A percentile compares a stretch with the other conserved stretches of the same genome.
Evolutionary conservation across 2,888 invertebrate species (phyloP).

Genomic region (Phortica magna): DNA sequence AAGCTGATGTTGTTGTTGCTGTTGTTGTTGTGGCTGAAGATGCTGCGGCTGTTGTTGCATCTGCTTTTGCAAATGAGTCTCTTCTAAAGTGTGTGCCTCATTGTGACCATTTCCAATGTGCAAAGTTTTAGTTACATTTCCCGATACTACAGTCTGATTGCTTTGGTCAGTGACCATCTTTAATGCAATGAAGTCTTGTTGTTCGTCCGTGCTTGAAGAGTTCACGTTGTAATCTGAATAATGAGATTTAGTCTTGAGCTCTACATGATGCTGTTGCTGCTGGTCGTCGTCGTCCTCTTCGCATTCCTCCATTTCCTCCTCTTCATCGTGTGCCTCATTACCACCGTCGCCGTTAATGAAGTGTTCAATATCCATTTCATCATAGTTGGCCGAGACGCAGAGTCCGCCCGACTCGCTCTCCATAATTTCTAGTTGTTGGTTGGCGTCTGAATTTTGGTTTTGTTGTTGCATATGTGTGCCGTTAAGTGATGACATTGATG

Average conservation of each 20-base stretch:
- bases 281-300: constrained; percentile 47
- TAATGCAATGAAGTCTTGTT: constrained; percentile 8
- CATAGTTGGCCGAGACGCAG: constrained; percentile 62
- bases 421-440: constrained; percentile 44
- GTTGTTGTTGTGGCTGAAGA: constrained; percentile 28
- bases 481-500: constrained; percentile 61
- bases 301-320: constrained; percentile 56
- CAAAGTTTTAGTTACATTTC: constrained; percentile 13
- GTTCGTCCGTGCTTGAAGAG: constrained; percentile 21
- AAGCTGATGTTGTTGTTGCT: constrained; percentile 32
- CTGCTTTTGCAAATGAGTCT: constrained; percentile 30
- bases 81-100: background rate
- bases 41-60: constrained; percentile 47
- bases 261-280: constrained; percentile 53
- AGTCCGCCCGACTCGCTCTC: constrained; percentile 54
- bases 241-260: background rate
- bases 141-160: background rate
- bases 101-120: background rate
- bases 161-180: constrained; percentile 12
- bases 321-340: constrained; percentile 41
- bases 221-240: constrained; percentile 25
- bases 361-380: constrained; percentile 74
- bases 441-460: constrained; percentile 37
- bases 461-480: constrained; percentile 57
- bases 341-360: constrained; percentile 70